phyloP scores from a whole-genome alignment of 1,140 invertebrate genomes.

The Pantala flavescens region DNA sequence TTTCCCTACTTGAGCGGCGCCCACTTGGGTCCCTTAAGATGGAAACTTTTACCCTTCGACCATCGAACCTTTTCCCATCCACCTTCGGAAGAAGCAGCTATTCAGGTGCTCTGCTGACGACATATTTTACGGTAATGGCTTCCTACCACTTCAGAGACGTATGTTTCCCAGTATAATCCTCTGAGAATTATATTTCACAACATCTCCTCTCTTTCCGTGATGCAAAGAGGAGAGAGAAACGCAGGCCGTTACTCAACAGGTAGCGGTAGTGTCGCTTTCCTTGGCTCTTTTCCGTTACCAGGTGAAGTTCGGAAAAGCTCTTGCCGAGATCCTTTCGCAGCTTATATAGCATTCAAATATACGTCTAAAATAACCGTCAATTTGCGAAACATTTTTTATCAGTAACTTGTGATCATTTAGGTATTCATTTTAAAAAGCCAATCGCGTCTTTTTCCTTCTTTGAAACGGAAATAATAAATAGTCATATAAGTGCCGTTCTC shows the following conservation, averaged over 20 bases:
- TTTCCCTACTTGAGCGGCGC: no score
- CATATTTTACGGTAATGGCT: neutral
- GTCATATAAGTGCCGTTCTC: no score
- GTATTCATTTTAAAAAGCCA: no score
- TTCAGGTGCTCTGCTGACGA: neutral
- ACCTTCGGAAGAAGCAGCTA: neutral
- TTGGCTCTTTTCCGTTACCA: neutral
- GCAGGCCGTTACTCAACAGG: neutral
- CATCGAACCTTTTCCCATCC: neutral
- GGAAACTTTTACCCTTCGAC: slow-evolving; percentile 1
- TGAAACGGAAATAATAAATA: no score
- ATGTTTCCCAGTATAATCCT: neutral
- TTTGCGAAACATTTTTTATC: no score
- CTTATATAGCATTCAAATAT: no score
- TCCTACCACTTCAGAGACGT: neutral
- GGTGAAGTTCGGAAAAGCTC: no score
- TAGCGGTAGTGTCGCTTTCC: neutral
- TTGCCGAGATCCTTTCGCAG: no score
- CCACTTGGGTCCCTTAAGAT: no score
- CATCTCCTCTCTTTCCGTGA: neutral
- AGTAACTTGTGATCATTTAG: no score
- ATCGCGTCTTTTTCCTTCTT: no score
- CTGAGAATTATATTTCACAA: neutral
- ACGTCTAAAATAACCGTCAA: no score
- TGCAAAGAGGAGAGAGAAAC: neutral